Conservation (phyloP, 2,797 vertebrate genomes). For the Pipistrellus pygmaeus region DNA sequence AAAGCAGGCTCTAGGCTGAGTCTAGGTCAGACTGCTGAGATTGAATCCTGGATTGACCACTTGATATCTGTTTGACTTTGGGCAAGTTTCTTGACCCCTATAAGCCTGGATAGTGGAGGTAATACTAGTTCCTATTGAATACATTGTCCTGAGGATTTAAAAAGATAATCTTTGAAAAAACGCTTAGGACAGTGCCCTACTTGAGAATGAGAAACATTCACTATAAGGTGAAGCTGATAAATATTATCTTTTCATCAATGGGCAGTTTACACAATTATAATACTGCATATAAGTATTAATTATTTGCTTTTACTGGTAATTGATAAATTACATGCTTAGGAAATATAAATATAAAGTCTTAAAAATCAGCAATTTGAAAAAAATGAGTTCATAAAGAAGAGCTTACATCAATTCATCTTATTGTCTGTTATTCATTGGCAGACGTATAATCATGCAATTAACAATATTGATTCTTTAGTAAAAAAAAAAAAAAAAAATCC, state of each 20-base stretch:
- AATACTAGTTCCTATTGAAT: not conserved
- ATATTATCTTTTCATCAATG: constrained; percentile 28
- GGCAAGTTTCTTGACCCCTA: not conserved
- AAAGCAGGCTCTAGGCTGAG: not conserved
- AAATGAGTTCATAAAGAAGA: not conserved
- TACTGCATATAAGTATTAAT: not conserved
- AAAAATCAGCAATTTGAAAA: not conserved
- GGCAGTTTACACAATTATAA: not conserved
- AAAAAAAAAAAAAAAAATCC: constrained; percentile 1
- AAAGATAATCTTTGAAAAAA: constrained; percentile 44
- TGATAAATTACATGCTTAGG: not conserved
- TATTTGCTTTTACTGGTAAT: constrained; percentile 16
- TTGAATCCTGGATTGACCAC: not conserved
- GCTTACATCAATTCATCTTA: not conserved
- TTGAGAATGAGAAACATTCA: constrained; percentile 39
- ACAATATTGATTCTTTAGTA: not conserved
- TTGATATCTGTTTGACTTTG: not conserved
- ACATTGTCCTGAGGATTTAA: not conserved
- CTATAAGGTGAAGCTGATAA: not conserved
- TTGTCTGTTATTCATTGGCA: constrained; percentile 3
- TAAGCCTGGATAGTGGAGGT: not conserved
- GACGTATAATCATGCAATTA: not conserved
- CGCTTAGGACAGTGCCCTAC: not conserved
- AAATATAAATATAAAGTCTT: not conserved
- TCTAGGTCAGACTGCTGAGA: not conserved